Conservation (phyloP, 2,797 vertebrate genomes). For the Thalassophryne amazonica region DNA sequence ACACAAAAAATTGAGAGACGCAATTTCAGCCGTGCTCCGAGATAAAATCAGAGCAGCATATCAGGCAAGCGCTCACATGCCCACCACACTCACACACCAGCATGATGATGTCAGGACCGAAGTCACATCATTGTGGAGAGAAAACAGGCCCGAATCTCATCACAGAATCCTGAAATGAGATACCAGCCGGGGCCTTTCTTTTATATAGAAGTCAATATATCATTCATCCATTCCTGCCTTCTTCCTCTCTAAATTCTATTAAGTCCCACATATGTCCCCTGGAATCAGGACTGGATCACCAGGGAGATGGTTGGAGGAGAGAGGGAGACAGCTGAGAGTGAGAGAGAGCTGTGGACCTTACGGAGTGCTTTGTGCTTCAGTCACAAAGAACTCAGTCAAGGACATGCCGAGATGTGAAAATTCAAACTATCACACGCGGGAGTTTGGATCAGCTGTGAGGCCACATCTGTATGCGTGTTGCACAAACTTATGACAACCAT, state of each 20-base stretch:
- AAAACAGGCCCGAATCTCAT: conserved; percentile 74
- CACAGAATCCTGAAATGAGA: conserved; percentile 68
- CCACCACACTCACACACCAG: neutral
- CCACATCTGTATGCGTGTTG: conserved; percentile 17
- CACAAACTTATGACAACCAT: conserved; percentile 2
- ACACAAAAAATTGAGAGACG: conserved; percentile 29
- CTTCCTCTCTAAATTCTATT: conserved; percentile 67
- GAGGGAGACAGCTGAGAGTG: conserved; percentile 1
- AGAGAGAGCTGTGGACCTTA: conserved; percentile 20
- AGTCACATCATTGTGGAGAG: conserved; percentile 69
- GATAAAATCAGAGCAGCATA: conserved; percentile 50
- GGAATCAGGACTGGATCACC: conserved; percentile 45
- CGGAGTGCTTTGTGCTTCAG: conserved; percentile 50
- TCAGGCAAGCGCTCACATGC: conserved; percentile 9
- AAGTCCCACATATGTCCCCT: conserved; percentile 59
- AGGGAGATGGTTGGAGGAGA: conserved; percentile 22
- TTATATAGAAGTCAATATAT: conserved; percentile 73
- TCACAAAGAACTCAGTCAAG: conserved; percentile 45
- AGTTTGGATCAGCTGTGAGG: conserved; percentile 14
- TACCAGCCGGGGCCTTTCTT: conserved; percentile 64
- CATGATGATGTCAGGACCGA: conserved; percentile 61
- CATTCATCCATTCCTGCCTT: conserved; percentile 62
- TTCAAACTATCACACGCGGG: conserved; percentile 43
- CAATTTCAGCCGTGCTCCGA: conserved; percentile 39
- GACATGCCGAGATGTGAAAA: conserved; percentile 54